These are phyloP conservation scores for Rhabdomys pumilio DNA, from an alignment of 2,797 vertebrate genomes.

Conservation along the genomic window DNA sequence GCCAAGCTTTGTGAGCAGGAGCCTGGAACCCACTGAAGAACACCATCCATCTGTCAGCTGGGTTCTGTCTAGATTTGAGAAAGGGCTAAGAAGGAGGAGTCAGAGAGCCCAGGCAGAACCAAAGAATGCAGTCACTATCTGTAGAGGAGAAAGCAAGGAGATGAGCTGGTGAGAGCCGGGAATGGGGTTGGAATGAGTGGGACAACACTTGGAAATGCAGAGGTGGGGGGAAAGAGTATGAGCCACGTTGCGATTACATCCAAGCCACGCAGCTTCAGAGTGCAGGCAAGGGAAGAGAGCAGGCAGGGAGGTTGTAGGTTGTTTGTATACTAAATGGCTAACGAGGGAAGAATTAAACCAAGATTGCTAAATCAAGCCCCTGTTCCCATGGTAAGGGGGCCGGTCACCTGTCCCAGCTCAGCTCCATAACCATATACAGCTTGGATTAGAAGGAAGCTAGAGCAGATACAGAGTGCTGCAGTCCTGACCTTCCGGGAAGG, in stretches of 20 bases:
- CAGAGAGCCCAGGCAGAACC: neutral
- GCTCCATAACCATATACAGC: neutral
- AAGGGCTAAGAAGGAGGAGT: neutral
- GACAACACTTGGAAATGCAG: rapidly evolving
- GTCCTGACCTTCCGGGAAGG: conserved; percentile 20
- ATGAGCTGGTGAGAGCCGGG: neutral
- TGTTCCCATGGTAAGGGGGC: neutral
- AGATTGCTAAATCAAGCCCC: neutral
- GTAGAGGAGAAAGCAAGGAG: neutral
- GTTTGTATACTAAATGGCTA: neutral
- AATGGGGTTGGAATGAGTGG: neutral
- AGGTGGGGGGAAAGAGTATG: neutral
- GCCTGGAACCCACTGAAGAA: neutral
- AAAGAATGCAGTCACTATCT: neutral
- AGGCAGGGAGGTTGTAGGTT: neutral
- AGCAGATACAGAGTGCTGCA: neutral
- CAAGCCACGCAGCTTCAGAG: neutral
- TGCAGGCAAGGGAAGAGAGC: neutral
- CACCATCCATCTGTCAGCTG: neutral
- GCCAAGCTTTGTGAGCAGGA: neutral
- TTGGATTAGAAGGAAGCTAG: neutral
- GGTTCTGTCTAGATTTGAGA: neutral
- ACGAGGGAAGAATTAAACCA: neutral
- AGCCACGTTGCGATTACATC: neutral
- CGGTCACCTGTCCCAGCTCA: neutral